phyloP scores from a whole-genome alignment of 2,797 vertebrate species.

The Borostomias antarcticus region DNA sequence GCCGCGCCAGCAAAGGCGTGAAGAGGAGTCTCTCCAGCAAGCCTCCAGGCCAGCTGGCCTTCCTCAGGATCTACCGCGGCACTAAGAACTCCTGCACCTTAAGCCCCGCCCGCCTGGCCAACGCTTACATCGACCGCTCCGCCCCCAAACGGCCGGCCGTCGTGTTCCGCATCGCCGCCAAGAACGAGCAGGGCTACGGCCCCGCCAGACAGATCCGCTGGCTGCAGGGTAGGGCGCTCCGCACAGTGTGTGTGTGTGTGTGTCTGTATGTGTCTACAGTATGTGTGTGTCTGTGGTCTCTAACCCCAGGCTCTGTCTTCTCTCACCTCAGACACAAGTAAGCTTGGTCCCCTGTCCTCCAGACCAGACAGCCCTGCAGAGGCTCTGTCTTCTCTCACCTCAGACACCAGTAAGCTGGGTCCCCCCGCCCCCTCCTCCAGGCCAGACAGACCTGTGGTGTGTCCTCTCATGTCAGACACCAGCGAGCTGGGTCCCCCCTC shows the following conservation, averaged over 20 bases:
- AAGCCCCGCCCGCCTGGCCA: constrained; percentile 84
- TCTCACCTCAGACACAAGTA: constrained; percentile 61
- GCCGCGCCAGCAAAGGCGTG: too few relatives aligned
- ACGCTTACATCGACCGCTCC: constrained; percentile 91
- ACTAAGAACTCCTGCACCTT: constrained; percentile 89
- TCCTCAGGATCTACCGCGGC: constrained; percentile 97
- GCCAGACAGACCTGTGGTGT: too few relatives aligned
- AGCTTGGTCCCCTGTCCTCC: constrained; percentile 41
- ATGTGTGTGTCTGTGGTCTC: neutral
- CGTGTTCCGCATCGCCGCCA: constrained; percentile 96
- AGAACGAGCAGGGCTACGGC: constrained; percentile 96
- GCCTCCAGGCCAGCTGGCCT: constrained; percentile 86
- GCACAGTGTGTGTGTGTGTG: neutral
- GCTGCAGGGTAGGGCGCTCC: constrained; percentile 87
- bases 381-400: too few relatives aligned
- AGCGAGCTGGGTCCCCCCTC: too few relatives aligned
- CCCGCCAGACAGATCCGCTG: constrained; percentile 97
- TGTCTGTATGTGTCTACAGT: neutral
- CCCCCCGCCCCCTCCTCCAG: too few relatives aligned
- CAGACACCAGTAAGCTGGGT: neutral
- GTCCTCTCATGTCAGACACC: too few relatives aligned
- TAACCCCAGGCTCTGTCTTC: neutral
- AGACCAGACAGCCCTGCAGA: neutral
- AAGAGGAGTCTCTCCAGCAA: constrained; percentile 68
- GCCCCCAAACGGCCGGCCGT: constrained; percentile 87